Evolutionary conservation across 2,797 vertebrate species (phyloP).

Genomic region (Chaenodraco wilsoni): DNA sequence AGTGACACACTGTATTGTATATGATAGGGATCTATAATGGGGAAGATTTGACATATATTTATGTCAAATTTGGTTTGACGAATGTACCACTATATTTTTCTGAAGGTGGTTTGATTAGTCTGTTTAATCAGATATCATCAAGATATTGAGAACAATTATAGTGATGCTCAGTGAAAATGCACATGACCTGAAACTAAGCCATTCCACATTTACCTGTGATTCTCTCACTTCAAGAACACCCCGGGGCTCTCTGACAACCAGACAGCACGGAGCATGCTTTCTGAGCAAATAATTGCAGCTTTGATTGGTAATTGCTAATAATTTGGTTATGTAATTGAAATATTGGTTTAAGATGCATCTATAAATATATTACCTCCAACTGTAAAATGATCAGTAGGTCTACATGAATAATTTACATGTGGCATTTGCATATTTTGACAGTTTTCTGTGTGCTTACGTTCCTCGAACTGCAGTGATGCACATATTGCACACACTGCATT

Average conservation of each 20-base stretch:
- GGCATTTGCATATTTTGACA: slow-evolving; percentile 30
- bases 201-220: slow-evolving; percentile 23
- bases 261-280: not conserved
- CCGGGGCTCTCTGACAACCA: slow-evolving; percentile 34
- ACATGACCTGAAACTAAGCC: slow-evolving; percentile 31
- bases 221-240: slow-evolving; percentile 18
- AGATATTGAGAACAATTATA: slow-evolving; percentile 14
- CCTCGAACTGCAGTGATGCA: slow-evolving; percentile 16
- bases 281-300: slow-evolving; percentile 1
- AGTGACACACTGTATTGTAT: slow-evolving; percentile 2
- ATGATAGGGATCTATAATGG: not conserved
- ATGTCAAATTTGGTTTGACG: not conserved
- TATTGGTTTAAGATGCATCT: slow-evolving; percentile 4
- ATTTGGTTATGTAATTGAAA: slow-evolving; percentile 29
- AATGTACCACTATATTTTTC: slow-evolving; percentile 4
- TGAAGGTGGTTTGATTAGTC: not conserved
- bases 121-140: slow-evolving; percentile 9
- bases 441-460: slow-evolving; percentile 6
- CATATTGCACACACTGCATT: slow-evolving; percentile 26
- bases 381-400: slow-evolving; percentile 22
- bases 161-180: slow-evolving; percentile 7
- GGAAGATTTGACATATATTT: not conserved
- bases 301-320: slow-evolving; percentile 22
- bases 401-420: slow-evolving; percentile 42
- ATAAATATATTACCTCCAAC: slow-evolving; percentile 23